Base-by-base conservation (phyloP, 2,113 vertebrate species). In the Gobius niger region DNA sequence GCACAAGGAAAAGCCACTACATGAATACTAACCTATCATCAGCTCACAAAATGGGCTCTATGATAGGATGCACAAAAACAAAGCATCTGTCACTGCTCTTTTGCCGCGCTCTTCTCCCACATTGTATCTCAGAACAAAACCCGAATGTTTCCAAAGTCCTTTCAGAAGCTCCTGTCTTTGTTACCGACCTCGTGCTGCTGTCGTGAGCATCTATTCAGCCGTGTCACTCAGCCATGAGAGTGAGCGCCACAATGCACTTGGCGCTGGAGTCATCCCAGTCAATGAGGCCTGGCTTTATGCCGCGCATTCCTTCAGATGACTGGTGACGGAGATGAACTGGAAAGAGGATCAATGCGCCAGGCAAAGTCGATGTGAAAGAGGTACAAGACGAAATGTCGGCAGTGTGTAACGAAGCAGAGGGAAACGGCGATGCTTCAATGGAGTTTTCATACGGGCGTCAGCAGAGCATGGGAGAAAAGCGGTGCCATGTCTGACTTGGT, bases 281-380 rank as follows among this genome's bases (percentile, higher is more conserved):
- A 81, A 79, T 52, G 50, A 72, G 72, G 63, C n/a, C 57, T 77
- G 81, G 77, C 76, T 52, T 54, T 42, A 71, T 53, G 86, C 83
- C 83, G 75, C 41, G 14, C 78, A 83, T 82, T 88, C 79, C 80
- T 76, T 46, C 76, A 81, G 74, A 75, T 76, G 70, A 75, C 76
- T 79, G 65, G 52, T 65, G 44, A 62, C 77, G 64, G 49, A 68
- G 79, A 85, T 83, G 62, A 74, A 76, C 68, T 61, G 44, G 68
- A 75, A 75, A 7, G 63, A 41, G 16, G 67, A 65, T 67, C 76
- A 69, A 51, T 1, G 73, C 57, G 83, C 54, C 18, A 60, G 76
- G 70, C 42, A 62, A 72, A 85, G 41, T 65, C 49, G 51, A 69
- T 7, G 46, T 14, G 70, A 73, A 24, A 12, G 9, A 59, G 49